These are phyloP conservation scores for Plusia festucae DNA, from an alignment of 2,888 invertebrate species.

Conservation along the genomic window DNA sequence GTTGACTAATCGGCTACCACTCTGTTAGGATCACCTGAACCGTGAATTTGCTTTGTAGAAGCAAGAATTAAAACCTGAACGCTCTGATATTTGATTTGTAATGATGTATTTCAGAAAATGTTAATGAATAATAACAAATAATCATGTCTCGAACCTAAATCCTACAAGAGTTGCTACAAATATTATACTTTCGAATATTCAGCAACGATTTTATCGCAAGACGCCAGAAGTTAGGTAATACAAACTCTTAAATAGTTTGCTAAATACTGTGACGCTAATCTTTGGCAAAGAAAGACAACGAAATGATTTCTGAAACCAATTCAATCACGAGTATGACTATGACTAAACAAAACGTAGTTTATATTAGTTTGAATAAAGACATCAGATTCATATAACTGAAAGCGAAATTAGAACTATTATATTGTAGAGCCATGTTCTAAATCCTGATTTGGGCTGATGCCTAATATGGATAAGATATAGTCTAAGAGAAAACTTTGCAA, in stretches of 20 bases:
- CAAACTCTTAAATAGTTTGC: slow-evolving; percentile 20
- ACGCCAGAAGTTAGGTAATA: slow-evolving; percentile 14
- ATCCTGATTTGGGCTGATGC: neutral
- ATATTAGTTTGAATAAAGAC: neutral
- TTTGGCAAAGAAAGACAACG: slow-evolving; percentile 18
- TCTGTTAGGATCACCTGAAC: slow-evolving; percentile 48
- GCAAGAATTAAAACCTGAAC: too few species aligned
- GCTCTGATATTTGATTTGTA: too few species aligned
- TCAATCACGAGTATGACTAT: slow-evolving; percentile 27
- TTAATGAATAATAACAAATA: too few species aligned
- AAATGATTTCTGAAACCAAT: slow-evolving; percentile 38
- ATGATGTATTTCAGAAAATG: too few species aligned
- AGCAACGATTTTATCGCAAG: neutral
- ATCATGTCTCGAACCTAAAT: neutral
- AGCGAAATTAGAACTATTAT: slow-evolving; percentile 4
- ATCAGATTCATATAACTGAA: neutral
- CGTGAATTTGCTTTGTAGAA: slow-evolving; percentile 39
- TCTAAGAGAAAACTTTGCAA: slow-evolving; percentile 22
- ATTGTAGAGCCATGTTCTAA: neutral
- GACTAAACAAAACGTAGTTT: slow-evolving; percentile 23
- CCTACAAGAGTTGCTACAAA: neutral
- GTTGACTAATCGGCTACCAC: slow-evolving; percentile 23
- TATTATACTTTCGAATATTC: neutral
- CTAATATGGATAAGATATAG: slow-evolving; percentile 13
- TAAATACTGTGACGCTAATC: slow-evolving; percentile 15